Conservation (phyloP, 1,140 invertebrate species). For the Scaptomyza montana region DNA sequence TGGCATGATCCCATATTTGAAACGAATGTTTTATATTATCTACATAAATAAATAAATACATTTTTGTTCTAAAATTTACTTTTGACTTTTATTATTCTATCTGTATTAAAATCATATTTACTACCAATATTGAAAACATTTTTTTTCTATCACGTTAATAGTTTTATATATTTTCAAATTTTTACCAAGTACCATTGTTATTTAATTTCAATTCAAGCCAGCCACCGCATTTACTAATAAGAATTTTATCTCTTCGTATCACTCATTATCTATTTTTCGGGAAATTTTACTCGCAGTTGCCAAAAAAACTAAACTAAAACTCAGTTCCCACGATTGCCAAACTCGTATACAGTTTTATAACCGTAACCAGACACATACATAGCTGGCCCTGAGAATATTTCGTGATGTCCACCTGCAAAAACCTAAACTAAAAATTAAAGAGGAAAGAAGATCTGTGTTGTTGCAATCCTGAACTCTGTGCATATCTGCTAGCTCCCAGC, state of each 20-base stretch:
- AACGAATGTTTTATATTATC: no score
- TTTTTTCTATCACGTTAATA: no score
- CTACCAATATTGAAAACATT: no score
- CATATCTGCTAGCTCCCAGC: conserved; percentile 32
- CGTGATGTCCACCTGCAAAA: conserved; percentile 71
- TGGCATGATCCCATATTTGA: no score
- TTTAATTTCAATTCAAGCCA: no score
- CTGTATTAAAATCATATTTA: no score
- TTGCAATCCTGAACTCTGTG: conserved; percentile 55
- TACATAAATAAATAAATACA: no score
- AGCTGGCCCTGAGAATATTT: conserved; percentile 67
- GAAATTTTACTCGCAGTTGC: conserved; percentile 26
- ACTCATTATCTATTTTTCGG: conserved; percentile 1
- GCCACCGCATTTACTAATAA: no score
- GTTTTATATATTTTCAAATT: no score
- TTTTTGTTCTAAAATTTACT: no score
- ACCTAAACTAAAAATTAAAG: conserved; percentile 45
- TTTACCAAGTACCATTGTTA: no score
- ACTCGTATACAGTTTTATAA: conserved; percentile 68
- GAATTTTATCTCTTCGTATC: not conserved
- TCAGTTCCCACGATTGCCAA: conserved; percentile 71
- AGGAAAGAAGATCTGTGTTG: conserved; percentile 73
- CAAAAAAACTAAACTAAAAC: conserved; percentile 23
- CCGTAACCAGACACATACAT: conserved; percentile 55
- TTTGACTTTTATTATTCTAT: no score